Conservation (phyloP, 2,113 vertebrate genomes). For the Herpailurus yagouaroundi region DNA sequence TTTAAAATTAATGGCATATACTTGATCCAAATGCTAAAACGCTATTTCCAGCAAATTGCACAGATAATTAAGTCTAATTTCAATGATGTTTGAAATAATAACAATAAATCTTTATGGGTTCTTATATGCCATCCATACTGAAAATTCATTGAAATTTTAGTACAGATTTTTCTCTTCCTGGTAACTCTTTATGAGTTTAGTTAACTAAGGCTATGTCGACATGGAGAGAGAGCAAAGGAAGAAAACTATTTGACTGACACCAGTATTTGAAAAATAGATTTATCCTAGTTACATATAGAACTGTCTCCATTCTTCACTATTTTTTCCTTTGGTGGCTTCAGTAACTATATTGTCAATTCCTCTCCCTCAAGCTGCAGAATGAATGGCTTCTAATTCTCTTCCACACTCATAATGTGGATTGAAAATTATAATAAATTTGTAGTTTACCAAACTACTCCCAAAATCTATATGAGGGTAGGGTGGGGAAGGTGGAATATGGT, state of each 20-base stretch:
- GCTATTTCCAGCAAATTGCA: slow-evolving; percentile 86
- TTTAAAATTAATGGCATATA: slow-evolving; percentile 84
- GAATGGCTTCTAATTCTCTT: background rate
- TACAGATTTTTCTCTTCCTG: slow-evolving; percentile 63
- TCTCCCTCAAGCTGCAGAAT: background rate
- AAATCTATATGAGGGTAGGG: background rate
- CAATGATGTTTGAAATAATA: slow-evolving; percentile 83
- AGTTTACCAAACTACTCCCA: background rate
- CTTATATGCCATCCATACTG: slow-evolving; percentile 54
- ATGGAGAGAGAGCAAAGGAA: background rate
- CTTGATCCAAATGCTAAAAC: slow-evolving; percentile 86
- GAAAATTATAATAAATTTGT: background rate
- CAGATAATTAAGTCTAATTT: slow-evolving; percentile 89
- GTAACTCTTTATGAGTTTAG: slow-evolving; percentile 52
- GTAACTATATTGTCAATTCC: background rate
- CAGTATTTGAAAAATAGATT: background rate
- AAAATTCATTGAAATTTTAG: slow-evolving; percentile 73
- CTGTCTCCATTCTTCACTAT: background rate
- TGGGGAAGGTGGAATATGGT: no score
- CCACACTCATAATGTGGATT: background rate
- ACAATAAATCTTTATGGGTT: slow-evolving; percentile 83
- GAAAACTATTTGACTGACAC: background rate
- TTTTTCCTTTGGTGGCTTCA: background rate
- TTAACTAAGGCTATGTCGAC: background rate
- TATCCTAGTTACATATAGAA: background rate